Percentiles rank a stretch among this genome's conserved stretches.
These are phyloP conservation scores for Ophraella communa DNA, from an alignment of 2,888 invertebrate genomes.

Conservation along the genomic window DNA sequence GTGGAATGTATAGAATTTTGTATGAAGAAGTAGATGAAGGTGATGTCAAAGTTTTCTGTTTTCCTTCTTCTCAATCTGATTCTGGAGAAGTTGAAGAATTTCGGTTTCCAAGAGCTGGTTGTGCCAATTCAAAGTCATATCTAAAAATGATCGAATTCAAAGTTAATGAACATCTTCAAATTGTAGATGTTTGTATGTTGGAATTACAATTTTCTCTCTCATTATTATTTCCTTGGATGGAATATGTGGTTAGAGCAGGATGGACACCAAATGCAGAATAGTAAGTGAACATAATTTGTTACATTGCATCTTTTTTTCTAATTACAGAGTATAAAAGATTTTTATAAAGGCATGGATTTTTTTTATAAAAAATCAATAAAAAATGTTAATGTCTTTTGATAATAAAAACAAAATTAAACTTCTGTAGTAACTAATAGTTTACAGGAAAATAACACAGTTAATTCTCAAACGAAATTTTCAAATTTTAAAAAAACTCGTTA, in stretches of 20 bases:
- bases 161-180: slow-evolving; percentile 69
- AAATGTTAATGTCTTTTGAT: too few species aligned
- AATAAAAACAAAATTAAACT: too few species aligned
- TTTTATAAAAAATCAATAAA: too few species aligned
- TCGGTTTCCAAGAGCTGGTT: slow-evolving; percentile 87
- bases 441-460: too few species aligned
- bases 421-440: too few species aligned
- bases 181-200: slow-evolving; percentile 76
- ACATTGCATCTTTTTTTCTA: too few species aligned
- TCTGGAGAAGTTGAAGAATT: slow-evolving; percentile 85
- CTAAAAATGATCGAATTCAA: slow-evolving; percentile 85
- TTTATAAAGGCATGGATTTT: too few species aligned
- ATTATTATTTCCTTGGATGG: slow-evolving; percentile 89
- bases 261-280: slow-evolving; percentile 92
- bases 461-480: too few species aligned
- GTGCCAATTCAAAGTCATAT: slow-evolving; percentile 88
- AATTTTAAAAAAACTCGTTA: too few species aligned
- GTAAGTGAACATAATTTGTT: slow-evolving; percentile 65
- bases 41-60: slow-evolving; percentile 89
- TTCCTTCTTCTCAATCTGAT: slow-evolving; percentile 82
- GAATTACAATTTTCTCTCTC: slow-evolving; percentile 79
- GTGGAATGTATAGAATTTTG: slow-evolving; percentile 79
- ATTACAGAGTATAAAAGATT: too few species aligned
- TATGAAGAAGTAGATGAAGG: slow-evolving; percentile 90
- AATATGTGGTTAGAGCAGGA: slow-evolving; percentile 93